Percentiles rank a stretch among this genome's conserved stretches.
These are phyloP conservation scores for Ispidina picta DNA, from an alignment of 2,797 vertebrate species.

Conservation along the genomic window DNA sequence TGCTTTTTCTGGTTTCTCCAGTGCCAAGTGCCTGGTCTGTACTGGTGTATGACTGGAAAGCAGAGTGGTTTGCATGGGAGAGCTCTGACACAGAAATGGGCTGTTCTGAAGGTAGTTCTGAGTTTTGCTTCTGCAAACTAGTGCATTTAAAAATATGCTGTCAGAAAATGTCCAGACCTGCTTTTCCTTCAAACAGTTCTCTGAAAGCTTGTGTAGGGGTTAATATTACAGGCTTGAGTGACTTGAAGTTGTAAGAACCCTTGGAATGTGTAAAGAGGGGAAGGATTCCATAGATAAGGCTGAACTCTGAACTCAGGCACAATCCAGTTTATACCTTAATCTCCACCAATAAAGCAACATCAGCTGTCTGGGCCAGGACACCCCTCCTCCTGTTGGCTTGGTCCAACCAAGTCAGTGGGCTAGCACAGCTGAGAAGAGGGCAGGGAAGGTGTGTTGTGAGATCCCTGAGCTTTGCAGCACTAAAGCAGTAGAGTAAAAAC, in stretches of 20 bases:
- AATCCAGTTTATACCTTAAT: slow-evolving; percentile 54
- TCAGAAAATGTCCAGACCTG: background rate
- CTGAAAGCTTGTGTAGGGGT: slow-evolving; percentile 34
- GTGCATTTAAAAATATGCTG: background rate
- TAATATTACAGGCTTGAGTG: slow-evolving; percentile 33
- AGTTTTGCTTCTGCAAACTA: slow-evolving; percentile 33
- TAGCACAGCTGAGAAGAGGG: slow-evolving; percentile 1
- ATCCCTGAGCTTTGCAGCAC: background rate
- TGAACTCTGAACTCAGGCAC: slow-evolving; percentile 63
- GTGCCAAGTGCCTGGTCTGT: background rate
- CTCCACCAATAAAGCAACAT: slow-evolving; percentile 45
- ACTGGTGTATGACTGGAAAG: background rate
- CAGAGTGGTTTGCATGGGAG: background rate
- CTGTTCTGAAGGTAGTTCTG: slow-evolving; percentile 8
- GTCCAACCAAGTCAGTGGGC: background rate
- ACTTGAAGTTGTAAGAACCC: slow-evolving; percentile 50
- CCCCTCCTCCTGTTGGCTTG: background rate
- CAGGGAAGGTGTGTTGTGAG: background rate
- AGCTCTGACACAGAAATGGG: background rate
- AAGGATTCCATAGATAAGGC: slow-evolving; percentile 55
- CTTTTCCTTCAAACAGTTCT: background rate
- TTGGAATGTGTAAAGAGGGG: slow-evolving; percentile 69
- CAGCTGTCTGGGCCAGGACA: background rate
- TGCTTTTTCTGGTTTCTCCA: background rate
- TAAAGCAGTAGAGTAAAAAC: background rate